These are phyloP conservation scores for Leuciscus waleckii DNA, from an alignment of 2,797 vertebrate species.

Conservation along the genomic window DNA sequence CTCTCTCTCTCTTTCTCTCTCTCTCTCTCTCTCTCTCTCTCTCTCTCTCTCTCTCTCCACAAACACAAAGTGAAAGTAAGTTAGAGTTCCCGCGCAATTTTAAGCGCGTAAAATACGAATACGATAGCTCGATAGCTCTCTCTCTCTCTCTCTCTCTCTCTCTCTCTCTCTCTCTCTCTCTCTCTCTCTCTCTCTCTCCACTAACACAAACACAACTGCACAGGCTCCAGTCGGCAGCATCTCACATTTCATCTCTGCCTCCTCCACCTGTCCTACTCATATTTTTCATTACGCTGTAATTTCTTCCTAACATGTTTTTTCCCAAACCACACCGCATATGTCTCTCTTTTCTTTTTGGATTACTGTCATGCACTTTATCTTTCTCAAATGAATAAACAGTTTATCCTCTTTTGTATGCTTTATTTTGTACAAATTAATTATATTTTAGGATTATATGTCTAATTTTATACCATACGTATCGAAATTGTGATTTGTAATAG, in stretches of 20 bases:
- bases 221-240: background rate
- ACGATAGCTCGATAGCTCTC: too few species aligned
- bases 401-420: background rate
- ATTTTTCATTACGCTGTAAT: conserved; percentile 17
- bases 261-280: background rate
- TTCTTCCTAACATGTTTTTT: conserved; percentile 10
- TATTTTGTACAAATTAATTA: too few species aligned
- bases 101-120: too few species aligned
- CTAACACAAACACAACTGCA: conserved; percentile 16
- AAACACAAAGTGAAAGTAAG: too few species aligned
- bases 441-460: background rate
- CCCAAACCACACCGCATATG: conserved; percentile 3
- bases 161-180: background rate
- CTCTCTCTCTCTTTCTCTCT: too few species aligned
- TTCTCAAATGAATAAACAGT: conserved; percentile 9
- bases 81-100: too few species aligned
- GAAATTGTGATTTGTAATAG: background rate
- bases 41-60: too few species aligned
- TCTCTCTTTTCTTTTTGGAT: conserved; percentile 23
- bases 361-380: background rate
- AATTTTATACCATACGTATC: background rate
- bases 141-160: conserved; percentile 1
- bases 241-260: background rate
- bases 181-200: conserved; percentile 11
- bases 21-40: too few species aligned